phyloP scores from a whole-genome alignment of 2,888 invertebrate species.

The Choristoneura rosaceana region DNA sequence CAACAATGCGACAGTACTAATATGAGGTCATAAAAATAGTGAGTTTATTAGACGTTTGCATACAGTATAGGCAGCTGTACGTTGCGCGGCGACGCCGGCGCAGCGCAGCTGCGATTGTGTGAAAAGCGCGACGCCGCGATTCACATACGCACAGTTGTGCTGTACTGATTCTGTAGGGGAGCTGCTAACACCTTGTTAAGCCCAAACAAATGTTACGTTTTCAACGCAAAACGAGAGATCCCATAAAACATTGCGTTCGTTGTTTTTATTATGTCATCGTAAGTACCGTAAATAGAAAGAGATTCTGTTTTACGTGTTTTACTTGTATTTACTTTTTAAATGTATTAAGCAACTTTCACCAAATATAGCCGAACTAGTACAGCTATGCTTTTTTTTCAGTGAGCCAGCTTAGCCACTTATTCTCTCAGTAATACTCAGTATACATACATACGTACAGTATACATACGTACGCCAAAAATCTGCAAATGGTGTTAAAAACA shows the following conservation, averaged over 20 bases:
- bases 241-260: constrained; percentile 25
- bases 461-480: no score
- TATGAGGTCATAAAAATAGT: constrained; percentile 72
- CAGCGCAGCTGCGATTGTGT: constrained; percentile 79
- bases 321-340: not conserved
- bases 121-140: constrained; percentile 72
- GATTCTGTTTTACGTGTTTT: not conserved
- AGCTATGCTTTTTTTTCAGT: no score
- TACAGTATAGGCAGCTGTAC: constrained; percentile 75
- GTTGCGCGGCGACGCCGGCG: constrained; percentile 53
- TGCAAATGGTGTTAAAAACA: no score
- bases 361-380: no score
- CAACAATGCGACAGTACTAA: constrained; percentile 47
- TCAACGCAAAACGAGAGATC: constrained; percentile 23
- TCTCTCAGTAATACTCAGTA: no score
- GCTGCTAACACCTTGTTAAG: constrained; percentile 64
- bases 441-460: no score
- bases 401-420: no score
- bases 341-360: no score
- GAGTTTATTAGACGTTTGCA: constrained; percentile 83
- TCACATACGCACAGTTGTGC: constrained; percentile 72
- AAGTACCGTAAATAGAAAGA: constrained; percentile 9
- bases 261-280: constrained; percentile 33
- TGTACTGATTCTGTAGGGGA: constrained; percentile 67
- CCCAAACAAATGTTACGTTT: constrained; percentile 47